Evolutionary conservation across 2,888 invertebrate genomes (phyloP), one percentile per base, ranked within the genome.

Genomic region (Hypomecis atomaria): DNA sequence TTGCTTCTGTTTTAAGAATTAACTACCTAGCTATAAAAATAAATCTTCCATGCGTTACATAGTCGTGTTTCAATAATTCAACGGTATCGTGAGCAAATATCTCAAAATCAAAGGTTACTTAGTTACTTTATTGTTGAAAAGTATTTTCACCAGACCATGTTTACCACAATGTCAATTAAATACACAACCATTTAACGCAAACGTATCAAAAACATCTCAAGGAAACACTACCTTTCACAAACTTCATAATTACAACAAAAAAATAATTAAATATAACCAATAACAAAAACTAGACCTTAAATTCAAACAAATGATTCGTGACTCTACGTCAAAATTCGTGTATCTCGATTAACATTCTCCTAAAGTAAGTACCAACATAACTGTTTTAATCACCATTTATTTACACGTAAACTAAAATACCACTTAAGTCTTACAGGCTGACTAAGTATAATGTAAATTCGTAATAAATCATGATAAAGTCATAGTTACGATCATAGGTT

Each of bases 391-490:
- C 75, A 75, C 56, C 71, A 72, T 66, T 75, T 78, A 79, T 80
- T 71, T 79, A 83, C 79, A 79, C 53, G 64, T 72, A 70, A 70
- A 78, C 71, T 69, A 67, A 77, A 72, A 76, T 75, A 76, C 73
- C 56, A 66, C 71, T 76, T 73, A 75, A 74, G 66, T 66, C 66
- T 70, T 76, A 75, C 76, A 75, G 77, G 77, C 79, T 84, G 79
- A 81, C 81, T 79, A 82, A 78, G 78, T 76, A 78, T 53, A 57
- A 54, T 65, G 42, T 85, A 83, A 86, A 87, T 86, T 87, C 86
- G 84, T 83, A 81, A 83, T 74, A 83, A 86, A 84, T 82, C 77
- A 78, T 82, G 76, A 75, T 67, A 70, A 75, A 73, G 59, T 71
- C 66, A 75, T 67, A 74, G 73, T 77, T 71, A 77, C 65, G 10